Percentiles rank a stretch among this genome's conserved stretches.
Conservation (phyloP, 2,113 vertebrate species). For the Bettongia penicillata region DNA sequence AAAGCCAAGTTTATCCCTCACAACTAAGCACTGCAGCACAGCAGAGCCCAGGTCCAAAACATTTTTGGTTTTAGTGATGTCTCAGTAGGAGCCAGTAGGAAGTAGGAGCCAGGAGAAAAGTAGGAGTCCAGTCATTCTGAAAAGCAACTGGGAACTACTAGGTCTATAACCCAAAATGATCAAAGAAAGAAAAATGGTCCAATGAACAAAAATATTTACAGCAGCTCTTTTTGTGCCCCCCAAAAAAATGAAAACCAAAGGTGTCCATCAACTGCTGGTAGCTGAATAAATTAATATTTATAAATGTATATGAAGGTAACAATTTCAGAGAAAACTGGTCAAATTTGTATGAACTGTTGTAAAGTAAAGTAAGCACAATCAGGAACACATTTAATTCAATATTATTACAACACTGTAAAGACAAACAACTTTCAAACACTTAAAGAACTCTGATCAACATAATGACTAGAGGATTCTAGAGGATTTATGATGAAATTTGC, state of each 20-base stretch:
- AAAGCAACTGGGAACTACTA: neutral
- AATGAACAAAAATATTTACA: neutral
- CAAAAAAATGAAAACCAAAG: neutral
- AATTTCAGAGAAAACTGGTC: neutral
- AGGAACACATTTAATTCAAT: neutral
- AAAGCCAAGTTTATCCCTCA: neutral
- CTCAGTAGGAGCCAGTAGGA: neutral
- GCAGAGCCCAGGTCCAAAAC: neutral
- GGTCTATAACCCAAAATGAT: neutral
- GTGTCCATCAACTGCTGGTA: neutral
- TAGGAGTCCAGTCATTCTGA: neutral
- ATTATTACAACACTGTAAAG: neutral
- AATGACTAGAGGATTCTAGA: neutral
- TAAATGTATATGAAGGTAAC: neutral
- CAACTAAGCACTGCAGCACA: neutral
- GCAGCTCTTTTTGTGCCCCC: neutral
- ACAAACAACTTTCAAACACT: neutral
- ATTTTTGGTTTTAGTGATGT: neutral
- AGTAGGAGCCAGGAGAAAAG: neutral
- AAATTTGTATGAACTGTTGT: neutral
- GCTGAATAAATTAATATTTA: neutral
- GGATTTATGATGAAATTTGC: neutral
- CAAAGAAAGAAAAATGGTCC: neutral
- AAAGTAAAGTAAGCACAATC: neutral
- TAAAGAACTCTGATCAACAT: neutral